These are phyloP conservation scores for Crenichthys baileyi DNA, from an alignment of 2,797 vertebrate genomes.

Conservation along the genomic window DNA sequence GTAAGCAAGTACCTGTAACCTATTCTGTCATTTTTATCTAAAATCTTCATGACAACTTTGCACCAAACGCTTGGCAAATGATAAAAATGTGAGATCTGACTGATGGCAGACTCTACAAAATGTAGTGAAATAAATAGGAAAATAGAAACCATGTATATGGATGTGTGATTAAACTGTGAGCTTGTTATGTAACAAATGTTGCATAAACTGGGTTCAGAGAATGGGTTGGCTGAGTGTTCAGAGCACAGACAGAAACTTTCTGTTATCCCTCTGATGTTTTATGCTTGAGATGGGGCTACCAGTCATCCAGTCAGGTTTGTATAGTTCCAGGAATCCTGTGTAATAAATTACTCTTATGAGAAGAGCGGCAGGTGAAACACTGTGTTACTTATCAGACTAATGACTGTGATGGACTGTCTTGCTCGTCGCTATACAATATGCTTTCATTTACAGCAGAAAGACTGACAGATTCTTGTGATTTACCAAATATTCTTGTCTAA, in stretches of 20 bases:
- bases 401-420: constrained; percentile 10
- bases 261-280: constrained; percentile 22
- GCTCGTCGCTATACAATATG: constrained; percentile 7
- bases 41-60: not conserved
- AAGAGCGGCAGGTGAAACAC: constrained; percentile 54
- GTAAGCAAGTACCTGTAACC: not conserved
- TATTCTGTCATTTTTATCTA: not conserved
- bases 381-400: constrained; percentile 45
- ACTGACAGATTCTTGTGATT: not conserved
- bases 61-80: not conserved
- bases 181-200: constrained; percentile 15
- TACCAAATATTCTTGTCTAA: constrained; percentile 1
- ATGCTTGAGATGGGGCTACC: constrained; percentile 36
- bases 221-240: not conserved
- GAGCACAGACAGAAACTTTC: constrained; percentile 2
- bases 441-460: constrained; percentile 7
- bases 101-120: not conserved
- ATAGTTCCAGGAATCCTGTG: constrained; percentile 40
- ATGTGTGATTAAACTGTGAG: not conserved
- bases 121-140: not conserved
- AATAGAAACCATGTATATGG: not conserved
- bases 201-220: constrained; percentile 4
- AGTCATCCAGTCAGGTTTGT: constrained; percentile 34
- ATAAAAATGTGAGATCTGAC: not conserved
- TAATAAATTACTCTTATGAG: constrained; percentile 51